Evolutionary conservation across 1,140 invertebrate species (phyloP), one percentile per base, ranked within the genome.

Genomic region (Trichoplusia ni): DNA sequence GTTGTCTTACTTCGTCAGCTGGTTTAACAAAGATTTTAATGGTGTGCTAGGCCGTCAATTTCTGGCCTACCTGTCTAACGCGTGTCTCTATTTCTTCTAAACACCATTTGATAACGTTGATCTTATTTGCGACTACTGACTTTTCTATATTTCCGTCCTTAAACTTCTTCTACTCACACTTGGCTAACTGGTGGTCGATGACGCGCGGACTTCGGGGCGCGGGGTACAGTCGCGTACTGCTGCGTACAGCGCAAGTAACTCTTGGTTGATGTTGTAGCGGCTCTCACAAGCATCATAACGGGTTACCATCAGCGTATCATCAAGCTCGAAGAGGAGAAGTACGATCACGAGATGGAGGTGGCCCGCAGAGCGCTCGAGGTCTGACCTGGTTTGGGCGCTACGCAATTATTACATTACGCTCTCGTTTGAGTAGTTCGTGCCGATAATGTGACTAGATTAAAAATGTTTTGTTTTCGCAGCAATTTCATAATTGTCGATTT

Each of bases 291-390:
- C 92, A 93, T 97, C 92, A 95, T 95, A 92, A 94, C 92, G 89
- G 93, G 93, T 89, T 97, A 98, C 93, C 94, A 99, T 92, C 94
- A 94, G 87, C 95, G 95, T 92, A 95, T 98, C 90, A 92, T 90
- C 85, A 92, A 92, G 79, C 94, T 99, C 88, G 98, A 99, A 92
- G 95, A 96, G 91, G 94, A 95, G 92, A 98, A 99, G 93, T 99
- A 98, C 93, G 98, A 99, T 94, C 94, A 98, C 92, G 98, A 99
- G 93, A 95, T 95, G 91, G 95, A 97, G 92, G 97, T 99, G 90
- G 93, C 95, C 91, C 95, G 94, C 91, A 98, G 97, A 94, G 96
- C 97, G 91, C 94, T 95, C 87, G 97, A 96, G 95, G 95, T 96
- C 92, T 92, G 92, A 85, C 71, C 74, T 85, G 82, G 75, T 87